Conservation (phyloP, 2,888 invertebrate genomes). For the Athripsodes cinereus region DNA sequence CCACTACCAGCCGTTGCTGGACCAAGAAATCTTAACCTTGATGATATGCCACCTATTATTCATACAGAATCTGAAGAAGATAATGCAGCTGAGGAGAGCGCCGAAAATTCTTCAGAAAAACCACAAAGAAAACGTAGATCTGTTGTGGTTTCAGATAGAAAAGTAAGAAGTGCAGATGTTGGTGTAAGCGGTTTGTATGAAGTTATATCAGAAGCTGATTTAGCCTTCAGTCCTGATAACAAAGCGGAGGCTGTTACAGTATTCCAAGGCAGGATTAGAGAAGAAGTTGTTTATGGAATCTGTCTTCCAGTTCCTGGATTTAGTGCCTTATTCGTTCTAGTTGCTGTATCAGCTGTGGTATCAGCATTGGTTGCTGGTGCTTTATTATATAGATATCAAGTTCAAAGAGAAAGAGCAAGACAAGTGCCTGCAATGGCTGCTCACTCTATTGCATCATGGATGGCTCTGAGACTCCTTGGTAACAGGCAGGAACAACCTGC, state of each 20-base stretch:
- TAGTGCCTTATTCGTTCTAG: conserved; percentile 80
- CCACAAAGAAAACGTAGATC: conserved; percentile 53
- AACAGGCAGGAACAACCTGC: conserved; percentile 29
- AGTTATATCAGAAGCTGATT: conserved; percentile 85
- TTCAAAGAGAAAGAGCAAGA: conserved; percentile 61
- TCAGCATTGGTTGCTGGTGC: conserved; percentile 83
- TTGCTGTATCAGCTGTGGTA: conserved; percentile 80
- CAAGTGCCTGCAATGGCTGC: conserved; percentile 51
- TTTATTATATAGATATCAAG: conserved; percentile 69
- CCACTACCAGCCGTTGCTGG: conserved; percentile 50
- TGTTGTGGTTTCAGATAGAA: conserved; percentile 61
- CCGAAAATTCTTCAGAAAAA: conserved; percentile 4
- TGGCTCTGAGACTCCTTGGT: conserved; percentile 61
- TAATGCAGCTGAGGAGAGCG: not conserved
- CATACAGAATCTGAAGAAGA: conserved; percentile 15
- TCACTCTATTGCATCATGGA: conserved; percentile 67
- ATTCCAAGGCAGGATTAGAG: conserved; percentile 79
- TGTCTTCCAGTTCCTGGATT: conserved; percentile 87
- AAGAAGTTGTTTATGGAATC: conserved; percentile 87
- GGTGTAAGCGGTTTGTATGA: conserved; percentile 87
- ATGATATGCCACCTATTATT: conserved; percentile 27
- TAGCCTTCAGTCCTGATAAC: conserved; percentile 81
- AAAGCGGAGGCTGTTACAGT: conserved; percentile 78
- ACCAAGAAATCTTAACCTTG: conserved; percentile 43
- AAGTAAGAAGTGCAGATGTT: conserved; percentile 77